phyloP scores from a whole-genome alignment of 2,797 vertebrate genomes.

The Mycteria americana region DNA sequence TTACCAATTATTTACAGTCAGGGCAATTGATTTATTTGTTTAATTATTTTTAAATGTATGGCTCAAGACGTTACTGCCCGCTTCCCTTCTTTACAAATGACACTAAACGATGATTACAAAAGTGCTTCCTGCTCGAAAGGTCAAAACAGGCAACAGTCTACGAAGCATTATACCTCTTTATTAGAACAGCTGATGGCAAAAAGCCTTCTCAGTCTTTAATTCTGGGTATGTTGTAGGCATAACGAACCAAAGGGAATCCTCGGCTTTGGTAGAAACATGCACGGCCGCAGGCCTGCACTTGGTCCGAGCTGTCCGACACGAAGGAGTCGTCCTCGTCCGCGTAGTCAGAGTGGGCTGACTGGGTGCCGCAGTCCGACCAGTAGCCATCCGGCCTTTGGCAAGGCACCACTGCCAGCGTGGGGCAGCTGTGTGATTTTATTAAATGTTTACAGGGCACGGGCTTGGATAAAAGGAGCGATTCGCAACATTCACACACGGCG shows the following conservation, averaged over 20 bases:
- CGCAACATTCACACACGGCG: constrained; percentile 87
- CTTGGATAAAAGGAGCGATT: constrained; percentile 85
- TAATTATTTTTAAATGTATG: constrained; percentile 49
- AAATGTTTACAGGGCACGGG: constrained; percentile 91
- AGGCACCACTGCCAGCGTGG: constrained; percentile 81
- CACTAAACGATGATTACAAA: constrained; percentile 71
- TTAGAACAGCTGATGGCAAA: not conserved
- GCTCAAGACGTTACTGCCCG: constrained; percentile 73
- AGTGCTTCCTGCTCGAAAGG: constrained; percentile 82
- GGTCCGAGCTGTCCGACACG: constrained; percentile 96
- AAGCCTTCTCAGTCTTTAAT: constrained; percentile 84
- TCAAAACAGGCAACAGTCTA: constrained; percentile 53
- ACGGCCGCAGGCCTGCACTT: constrained; percentile 93
- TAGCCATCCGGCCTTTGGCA: constrained; percentile 85
- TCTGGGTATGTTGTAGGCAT: constrained; percentile 90
- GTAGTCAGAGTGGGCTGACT: constrained; percentile 92
- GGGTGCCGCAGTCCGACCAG: constrained; percentile 89
- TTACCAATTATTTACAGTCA: constrained; percentile 67
- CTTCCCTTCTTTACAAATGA: constrained; percentile 82
- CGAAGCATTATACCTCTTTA: not conserved
- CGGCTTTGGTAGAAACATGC: constrained; percentile 96
- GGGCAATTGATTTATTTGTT: constrained; percentile 32
- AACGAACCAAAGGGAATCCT: constrained; percentile 92
- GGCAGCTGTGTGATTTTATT: constrained; percentile 95
- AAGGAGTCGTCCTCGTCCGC: constrained; percentile 96